Conservation (phyloP, 2,797 vertebrate species). For the Periparus ater region DNA sequence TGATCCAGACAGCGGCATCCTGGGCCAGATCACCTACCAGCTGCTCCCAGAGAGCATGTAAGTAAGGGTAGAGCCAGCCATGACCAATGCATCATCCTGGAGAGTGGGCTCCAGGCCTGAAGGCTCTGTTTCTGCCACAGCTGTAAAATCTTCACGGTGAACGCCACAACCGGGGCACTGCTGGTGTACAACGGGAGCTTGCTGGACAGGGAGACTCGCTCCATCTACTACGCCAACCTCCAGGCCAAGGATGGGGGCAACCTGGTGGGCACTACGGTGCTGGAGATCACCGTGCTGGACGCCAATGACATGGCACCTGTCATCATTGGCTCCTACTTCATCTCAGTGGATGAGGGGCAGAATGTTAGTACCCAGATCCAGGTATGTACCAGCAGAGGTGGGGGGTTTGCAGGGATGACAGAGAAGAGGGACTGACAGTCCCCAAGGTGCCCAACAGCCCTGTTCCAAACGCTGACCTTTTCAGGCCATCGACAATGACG, state of each 20-base stretch:
- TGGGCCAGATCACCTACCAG: conserved; percentile 81
- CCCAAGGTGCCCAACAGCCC: accelerated
- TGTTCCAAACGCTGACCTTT: neutral
- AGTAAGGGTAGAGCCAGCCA: neutral
- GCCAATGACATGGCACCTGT: conserved; percentile 83
- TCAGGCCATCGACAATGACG: conserved; percentile 88
- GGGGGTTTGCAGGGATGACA: neutral
- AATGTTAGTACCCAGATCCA: conserved; percentile 45
- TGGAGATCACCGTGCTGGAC: conserved; percentile 86
- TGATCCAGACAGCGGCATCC: conserved; percentile 83
- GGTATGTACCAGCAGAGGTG: neutral
- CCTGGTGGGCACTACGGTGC: conserved; percentile 73
- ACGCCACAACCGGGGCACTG: conserved; percentile 67
- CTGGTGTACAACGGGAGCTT: conserved; percentile 70
- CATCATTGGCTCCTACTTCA: conserved; percentile 76
- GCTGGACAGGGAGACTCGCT: conserved; percentile 85
- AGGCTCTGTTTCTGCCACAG: conserved; percentile 54
- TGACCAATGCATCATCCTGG: accelerated
- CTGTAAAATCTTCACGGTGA: conserved; percentile 76
- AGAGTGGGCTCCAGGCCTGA: neutral
- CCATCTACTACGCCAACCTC: conserved; percentile 83
- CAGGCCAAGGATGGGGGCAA: conserved; percentile 81
- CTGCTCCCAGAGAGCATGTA: conserved; percentile 88
- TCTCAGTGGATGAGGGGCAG: conserved; percentile 79
- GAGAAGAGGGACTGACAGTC: neutral